phyloP scores from a whole-genome alignment of 2,888 invertebrate species.

The Liopterus haemorrhoidalis region DNA sequence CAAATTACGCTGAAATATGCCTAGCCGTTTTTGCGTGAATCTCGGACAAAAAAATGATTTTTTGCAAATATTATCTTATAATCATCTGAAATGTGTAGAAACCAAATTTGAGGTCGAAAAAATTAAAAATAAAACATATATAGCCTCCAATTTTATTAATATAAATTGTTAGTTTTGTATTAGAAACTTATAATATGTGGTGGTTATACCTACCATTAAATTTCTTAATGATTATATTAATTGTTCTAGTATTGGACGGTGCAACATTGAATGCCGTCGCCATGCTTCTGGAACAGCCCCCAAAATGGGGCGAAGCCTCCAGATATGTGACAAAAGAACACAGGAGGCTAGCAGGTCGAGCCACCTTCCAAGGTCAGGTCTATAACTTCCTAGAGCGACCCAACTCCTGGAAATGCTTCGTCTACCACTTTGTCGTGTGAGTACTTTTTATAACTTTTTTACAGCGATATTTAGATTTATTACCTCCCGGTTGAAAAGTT shows the following conservation, averaged over 20 bases:
- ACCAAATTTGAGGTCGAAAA: too few species aligned
- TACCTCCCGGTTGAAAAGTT: too few species aligned
- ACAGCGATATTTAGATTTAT: constrained; percentile 4
- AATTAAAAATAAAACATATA: too few species aligned
- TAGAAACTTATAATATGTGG: too few species aligned
- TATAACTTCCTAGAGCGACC: constrained; percentile 81
- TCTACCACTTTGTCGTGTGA: constrained; percentile 76
- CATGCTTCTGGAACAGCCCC: constrained; percentile 45
- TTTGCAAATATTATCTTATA: too few species aligned
- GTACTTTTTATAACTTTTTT: constrained; percentile 42
- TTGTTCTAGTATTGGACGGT: constrained; percentile 38
- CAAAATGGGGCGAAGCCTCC: constrained; percentile 53
- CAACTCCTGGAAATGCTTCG: constrained; percentile 77
- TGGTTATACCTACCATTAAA: too few species aligned
- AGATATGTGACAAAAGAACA: constrained; percentile 58
- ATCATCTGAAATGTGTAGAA: too few species aligned
- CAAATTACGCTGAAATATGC: too few species aligned
- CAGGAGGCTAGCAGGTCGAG: constrained; percentile 55
- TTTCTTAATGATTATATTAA: constrained; percentile 5
- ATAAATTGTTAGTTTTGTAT: too few species aligned
- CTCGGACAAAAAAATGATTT: too few species aligned
- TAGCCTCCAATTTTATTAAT: too few species aligned
- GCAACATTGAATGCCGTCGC: constrained; percentile 43
- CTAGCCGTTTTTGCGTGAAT: too few species aligned
- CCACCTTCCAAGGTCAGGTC: constrained; percentile 69